Evolutionary conservation across 2,113 vertebrate genomes (phyloP).

Genomic region (Austrofundulus limnaeus): DNA sequence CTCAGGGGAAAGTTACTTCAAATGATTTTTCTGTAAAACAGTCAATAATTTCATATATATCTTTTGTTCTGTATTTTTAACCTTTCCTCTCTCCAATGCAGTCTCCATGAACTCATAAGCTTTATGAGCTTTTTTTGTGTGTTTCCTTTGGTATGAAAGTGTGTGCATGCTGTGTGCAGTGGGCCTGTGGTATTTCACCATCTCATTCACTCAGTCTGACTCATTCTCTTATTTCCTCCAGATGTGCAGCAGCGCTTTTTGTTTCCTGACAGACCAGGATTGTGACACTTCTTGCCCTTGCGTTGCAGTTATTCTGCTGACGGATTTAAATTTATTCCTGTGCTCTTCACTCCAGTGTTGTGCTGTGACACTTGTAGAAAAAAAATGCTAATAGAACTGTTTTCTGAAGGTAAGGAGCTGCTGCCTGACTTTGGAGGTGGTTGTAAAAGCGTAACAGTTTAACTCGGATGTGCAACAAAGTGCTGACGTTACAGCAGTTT

Average conservation of each 20-base stretch:
- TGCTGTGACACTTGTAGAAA: slow-evolving; percentile 17
- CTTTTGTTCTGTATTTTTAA: background rate
- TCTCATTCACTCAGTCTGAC: slow-evolving; percentile 72
- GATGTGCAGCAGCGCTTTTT: slow-evolving; percentile 72
- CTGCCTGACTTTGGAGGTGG: background rate
- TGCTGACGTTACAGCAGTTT: slow-evolving; percentile 60
- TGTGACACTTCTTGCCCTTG: slow-evolving; percentile 66
- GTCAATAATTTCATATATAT: too few relatives aligned
- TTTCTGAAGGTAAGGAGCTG: too few relatives aligned
- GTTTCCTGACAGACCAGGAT: slow-evolving; percentile 67
- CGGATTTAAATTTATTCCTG: slow-evolving; percentile 35
- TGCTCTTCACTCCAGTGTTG: background rate
- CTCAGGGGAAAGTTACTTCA: too few relatives aligned
- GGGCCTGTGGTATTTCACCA: slow-evolving; percentile 69
- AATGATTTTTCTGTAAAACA: too few relatives aligned
- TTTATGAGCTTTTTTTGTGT: background rate
- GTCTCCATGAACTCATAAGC: background rate
- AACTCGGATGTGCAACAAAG: slow-evolving; percentile 36
- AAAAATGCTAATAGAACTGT: too few relatives aligned
- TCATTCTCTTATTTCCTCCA: slow-evolving; percentile 79
- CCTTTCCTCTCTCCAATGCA: background rate
- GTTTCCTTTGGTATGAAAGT: slow-evolving; percentile 16
- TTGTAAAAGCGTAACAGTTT: slow-evolving; percentile 65
- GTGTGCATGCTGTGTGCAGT: slow-evolving; percentile 44
- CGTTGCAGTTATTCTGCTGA: slow-evolving; percentile 56